These are phyloP conservation scores for Sesamia inferens DNA, from an alignment of 2,888 invertebrate genomes.

Conservation along the genomic window DNA sequence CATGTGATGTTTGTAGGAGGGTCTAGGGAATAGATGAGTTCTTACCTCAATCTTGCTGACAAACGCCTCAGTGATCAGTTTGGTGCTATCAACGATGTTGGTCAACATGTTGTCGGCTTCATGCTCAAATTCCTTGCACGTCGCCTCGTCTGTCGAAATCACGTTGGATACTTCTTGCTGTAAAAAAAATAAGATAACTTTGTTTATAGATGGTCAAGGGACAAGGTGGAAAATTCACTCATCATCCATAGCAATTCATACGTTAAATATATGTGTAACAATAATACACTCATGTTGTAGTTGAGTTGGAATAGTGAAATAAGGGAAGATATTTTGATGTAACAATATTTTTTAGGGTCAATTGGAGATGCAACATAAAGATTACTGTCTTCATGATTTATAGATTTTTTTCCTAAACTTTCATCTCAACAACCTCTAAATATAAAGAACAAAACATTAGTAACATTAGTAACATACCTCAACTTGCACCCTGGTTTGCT, in stretches of 20 bases:
- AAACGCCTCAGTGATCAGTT: slow-evolving; percentile 59
- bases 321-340: not conserved
- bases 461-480: slow-evolving; percentile 66
- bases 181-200: not conserved
- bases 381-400: too few relatives aligned
- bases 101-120: slow-evolving; percentile 54
- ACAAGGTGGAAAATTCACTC: not conserved
- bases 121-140: slow-evolving; percentile 49
- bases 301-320: too few relatives aligned
- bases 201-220: too few relatives aligned
- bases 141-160: slow-evolving; percentile 53
- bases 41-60: slow-evolving; percentile 69
- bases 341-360: not conserved
- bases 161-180: slow-evolving; percentile 68
- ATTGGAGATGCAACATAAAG: not conserved
- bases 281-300: not conserved
- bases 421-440: fast-evolving
- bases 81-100: slow-evolving; percentile 55
- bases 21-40: not conserved
- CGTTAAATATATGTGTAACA: not conserved
- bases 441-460: too few relatives aligned
- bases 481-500: slow-evolving; percentile 61
- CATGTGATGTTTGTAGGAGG: too few relatives aligned
- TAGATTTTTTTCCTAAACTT: not conserved
- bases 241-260: not conserved